Evolutionary conservation across 2,888 invertebrate genomes (phyloP).

Genomic region (Chrysolina haemoptera): DNA sequence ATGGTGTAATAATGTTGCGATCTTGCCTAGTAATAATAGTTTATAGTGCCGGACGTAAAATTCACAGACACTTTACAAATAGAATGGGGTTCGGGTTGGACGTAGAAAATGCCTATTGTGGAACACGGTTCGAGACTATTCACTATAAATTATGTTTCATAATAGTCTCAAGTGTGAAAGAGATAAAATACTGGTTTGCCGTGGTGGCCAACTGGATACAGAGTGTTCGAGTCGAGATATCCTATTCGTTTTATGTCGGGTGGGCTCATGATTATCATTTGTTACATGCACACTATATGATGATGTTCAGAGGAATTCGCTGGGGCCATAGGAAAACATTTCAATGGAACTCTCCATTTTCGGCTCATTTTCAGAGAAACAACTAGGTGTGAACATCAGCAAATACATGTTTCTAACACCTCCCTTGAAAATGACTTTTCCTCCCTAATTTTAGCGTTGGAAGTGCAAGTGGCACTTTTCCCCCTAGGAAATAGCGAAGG

Average conservation of each 20-base stretch:
- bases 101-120: conserved; percentile 30
- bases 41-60: conserved; percentile 36
- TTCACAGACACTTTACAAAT: conserved; percentile 33
- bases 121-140: conserved; percentile 35
- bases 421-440: too few relatives aligned
- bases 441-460: too few relatives aligned
- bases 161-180: conserved; percentile 34
- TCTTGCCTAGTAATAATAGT: conserved; percentile 38
- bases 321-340: too few relatives aligned
- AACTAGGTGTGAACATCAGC: too few relatives aligned
- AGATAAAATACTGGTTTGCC: background rate
- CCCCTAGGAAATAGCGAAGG: too few relatives aligned
- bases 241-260: background rate
- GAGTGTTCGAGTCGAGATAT: background rate
- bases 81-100: conserved; percentile 27
- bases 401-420: too few relatives aligned
- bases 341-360: too few relatives aligned
- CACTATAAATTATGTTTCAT: conserved; percentile 35
- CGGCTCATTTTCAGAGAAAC: too few relatives aligned
- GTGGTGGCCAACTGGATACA: conserved; percentile 1
- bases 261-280: too few relatives aligned
- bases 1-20: conserved; percentile 36
- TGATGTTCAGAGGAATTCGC: too few relatives aligned
- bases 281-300: too few relatives aligned
- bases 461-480: too few relatives aligned